Base-by-base conservation (phyloP, 2,113 vertebrate species). In the Callospermophilus lateralis region DNA sequence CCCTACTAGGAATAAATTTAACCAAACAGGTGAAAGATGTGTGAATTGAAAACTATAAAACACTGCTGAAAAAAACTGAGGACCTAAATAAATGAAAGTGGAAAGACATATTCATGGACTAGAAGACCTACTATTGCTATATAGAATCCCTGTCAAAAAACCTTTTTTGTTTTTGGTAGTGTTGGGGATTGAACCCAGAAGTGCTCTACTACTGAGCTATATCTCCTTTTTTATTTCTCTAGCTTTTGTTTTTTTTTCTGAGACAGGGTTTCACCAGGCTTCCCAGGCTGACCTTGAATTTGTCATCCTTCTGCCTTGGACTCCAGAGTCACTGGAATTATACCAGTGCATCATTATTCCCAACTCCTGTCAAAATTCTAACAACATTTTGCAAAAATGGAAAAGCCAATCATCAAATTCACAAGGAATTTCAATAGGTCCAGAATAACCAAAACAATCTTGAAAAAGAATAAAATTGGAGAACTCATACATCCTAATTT, bases 321-420 rank as follows among this genome's bases (percentile, higher is more conserved):
- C 26, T 26, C 24, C 26, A 28, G 61, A 10, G 22, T 63, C 61
- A 26, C 24, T 63, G 61, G 61, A 26, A 28, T 63, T 63, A 63
- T 28, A 63, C 9, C 24, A 63, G 8, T 63, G 9, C 11, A 63
- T 63, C 24, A 28, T 28, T 8, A 63, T 28, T 7, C 26, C 61
- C 11, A 87, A 30, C 74, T 37, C 24, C n/a, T 67, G n/a, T 34
- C 84, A 83, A 95, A 95, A 88, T 48, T 77, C 26, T 20, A 77
- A 92, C 6, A 88, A 26, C 1, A 37, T 81, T 92, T 77, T 68
- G 45, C 37, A 58, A 3, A 77, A 89, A n/a, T 51, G 37, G 51
- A 72, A 89, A 95, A 88, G 37, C 24, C 39, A 90, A 70, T 85
- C 26, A 6, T 78, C 37, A 90, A 48, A 95, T 78, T 88, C n/a